Base-by-base conservation (phyloP, 2,113 vertebrate genomes). In the Empidonax alnorum region DNA sequence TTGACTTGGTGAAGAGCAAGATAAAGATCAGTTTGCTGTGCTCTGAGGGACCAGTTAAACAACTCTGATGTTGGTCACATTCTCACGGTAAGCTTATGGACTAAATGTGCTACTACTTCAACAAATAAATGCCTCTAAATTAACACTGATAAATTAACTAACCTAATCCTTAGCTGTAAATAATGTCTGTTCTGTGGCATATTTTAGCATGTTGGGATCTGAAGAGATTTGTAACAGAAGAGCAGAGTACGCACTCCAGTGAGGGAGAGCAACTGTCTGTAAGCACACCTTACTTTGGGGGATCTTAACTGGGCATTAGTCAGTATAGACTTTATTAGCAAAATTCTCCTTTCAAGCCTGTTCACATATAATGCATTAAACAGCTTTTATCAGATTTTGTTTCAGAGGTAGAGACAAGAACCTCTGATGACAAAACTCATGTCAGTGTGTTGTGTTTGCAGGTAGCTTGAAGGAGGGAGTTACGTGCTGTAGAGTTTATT, bases 41-140 rank as follows among this genome's bases (percentile, higher is more conserved):
- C 63, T 87, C 42, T 74, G 76, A 93, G 59, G 56, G 86, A 89
- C 91, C 90, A 92, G 94, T 96, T 90, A 21, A 74, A 85, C 96
- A 96, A 75, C 94, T 96, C 88, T 52, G 76, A 14, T 37, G 92
- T 67, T 90, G 88, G 88, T 95, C 37, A 11, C 28, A 25, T 83
- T 91, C 78, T 85, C 84, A 83, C 89, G 79, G 66, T 88, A 90
- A 73, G 67, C 58, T 44, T 46, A 6, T 49, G 77, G 65, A 76
- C 76, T 63, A 63, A 59, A 46, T 21, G 15, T 84, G 58, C 46
- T 84, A 33, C 79, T 88, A 16, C 74, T 93, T 74, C 65, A 63
- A 44, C 41, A 76, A 73, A 62, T 88, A 83, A 71, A 76, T 68
- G 49, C 46, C 65, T 85, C 31, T 68, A 44, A 86, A 86, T 94